phyloP scores from a whole-genome alignment of 2,113 vertebrate genomes.

The Myotis brandtii region DNA sequence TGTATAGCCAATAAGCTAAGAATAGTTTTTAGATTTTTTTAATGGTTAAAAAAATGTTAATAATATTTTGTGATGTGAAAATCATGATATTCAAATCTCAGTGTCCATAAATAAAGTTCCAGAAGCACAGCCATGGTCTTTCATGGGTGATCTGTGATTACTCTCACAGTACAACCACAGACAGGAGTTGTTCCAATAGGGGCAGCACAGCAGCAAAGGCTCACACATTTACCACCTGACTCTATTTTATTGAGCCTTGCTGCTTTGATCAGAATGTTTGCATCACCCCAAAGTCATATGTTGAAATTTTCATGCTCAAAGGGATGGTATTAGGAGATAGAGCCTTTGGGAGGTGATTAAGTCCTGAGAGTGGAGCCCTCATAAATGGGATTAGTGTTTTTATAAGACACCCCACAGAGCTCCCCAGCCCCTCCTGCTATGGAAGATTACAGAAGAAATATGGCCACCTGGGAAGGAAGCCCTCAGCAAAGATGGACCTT shows the following conservation, averaged over 20 bases:
- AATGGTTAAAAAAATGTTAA: neutral
- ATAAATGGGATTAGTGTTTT: neutral
- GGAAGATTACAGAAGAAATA: neutral
- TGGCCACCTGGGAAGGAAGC: neutral
- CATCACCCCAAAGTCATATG: neutral
- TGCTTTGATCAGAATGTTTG: neutral
- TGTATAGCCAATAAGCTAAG: neutral
- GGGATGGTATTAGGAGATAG: neutral
- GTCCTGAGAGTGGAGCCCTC: neutral
- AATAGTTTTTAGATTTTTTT: neutral
- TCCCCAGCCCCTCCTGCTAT: neutral
- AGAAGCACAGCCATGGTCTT: rapidly evolving
- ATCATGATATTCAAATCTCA: neutral
- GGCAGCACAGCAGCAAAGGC: neutral
- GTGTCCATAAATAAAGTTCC: neutral
- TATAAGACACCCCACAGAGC: neutral
- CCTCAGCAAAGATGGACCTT: neutral
- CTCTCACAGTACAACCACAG: neutral
- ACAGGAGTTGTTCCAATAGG: neutral
- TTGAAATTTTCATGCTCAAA: neutral
- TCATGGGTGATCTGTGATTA: neutral
- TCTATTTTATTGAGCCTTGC: neutral
- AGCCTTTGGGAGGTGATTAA: neutral
- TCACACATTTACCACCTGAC: neutral
- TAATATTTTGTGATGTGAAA: neutral